These are phyloP conservation scores for Tridacna crocea DNA, from an alignment of 2,888 invertebrate species.

Conservation along the genomic window DNA sequence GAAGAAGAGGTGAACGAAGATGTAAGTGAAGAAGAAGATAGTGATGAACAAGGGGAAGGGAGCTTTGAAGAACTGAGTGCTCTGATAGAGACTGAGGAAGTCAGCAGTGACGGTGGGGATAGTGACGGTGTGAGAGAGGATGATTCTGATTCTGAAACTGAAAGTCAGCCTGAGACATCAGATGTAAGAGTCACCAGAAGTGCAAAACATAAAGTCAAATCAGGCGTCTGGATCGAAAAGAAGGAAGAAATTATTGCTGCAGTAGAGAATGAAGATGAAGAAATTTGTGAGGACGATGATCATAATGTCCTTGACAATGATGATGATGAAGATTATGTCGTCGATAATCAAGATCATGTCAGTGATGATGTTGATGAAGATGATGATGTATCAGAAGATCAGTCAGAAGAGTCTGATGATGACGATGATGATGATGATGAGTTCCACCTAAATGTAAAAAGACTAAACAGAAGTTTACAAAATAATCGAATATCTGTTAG, in stretches of 20 bases:
- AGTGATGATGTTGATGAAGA: slow-evolving; percentile 35
- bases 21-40: slow-evolving; percentile 41
- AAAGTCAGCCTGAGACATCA: slow-evolving; percentile 2
- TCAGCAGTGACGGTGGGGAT: background rate
- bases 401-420: background rate
- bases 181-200: background rate
- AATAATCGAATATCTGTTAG: background rate
- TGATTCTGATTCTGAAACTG: slow-evolving; percentile 27
- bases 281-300: slow-evolving; percentile 31
- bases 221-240: slow-evolving; percentile 24
- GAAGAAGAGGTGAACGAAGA: slow-evolving; percentile 38
- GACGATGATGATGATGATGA: background rate
- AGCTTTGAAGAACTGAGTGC: background rate
- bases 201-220: background rate
- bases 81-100: background rate
- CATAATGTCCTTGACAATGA: background rate
- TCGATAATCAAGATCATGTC: background rate
- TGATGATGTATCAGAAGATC: slow-evolving; percentile 25
- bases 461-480: slow-evolving; percentile 9
- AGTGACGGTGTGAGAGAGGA: slow-evolving; percentile 29
- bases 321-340: background rate
- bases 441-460: slow-evolving; percentile 1
- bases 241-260: slow-evolving; percentile 1
- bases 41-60: slow-evolving; percentile 24
- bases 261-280: slow-evolving; percentile 32